Evolutionary conservation across 2,888 invertebrate genomes (phyloP).

Genomic region (Gastrophysa polygoni): DNA sequence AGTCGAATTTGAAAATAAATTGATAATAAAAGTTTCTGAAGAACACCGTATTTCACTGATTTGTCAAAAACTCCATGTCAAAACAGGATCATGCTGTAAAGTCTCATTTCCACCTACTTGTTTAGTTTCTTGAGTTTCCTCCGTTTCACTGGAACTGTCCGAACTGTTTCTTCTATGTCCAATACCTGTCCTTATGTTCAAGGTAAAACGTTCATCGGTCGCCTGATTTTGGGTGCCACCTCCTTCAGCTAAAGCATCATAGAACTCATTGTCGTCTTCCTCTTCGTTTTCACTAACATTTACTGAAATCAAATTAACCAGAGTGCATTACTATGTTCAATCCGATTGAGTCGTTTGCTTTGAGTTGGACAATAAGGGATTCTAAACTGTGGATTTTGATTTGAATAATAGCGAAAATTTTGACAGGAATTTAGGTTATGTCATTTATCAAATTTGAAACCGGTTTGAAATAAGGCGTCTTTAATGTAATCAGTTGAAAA

Average conservation of each 20-base stretch:
- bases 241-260: slow-evolving; percentile 62
- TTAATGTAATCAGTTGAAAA: background rate
- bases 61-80: no score
- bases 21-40: no score
- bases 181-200: slow-evolving; percentile 66
- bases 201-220: slow-evolving; percentile 62
- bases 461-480: background rate
- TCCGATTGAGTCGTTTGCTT: no score
- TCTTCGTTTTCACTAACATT: slow-evolving; percentile 67
- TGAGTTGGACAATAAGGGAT: background rate
- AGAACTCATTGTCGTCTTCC: slow-evolving; percentile 81
- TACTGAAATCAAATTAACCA: slow-evolving; percentile 47
- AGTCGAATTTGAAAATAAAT: no score
- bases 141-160: slow-evolving; percentile 62
- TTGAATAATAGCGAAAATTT: slow-evolving; percentile 20
- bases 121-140: slow-evolving; percentile 59
- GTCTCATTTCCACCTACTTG: slow-evolving; percentile 48
- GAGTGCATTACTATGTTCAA: slow-evolving; percentile 12
- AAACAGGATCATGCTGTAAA: no score
- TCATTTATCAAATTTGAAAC: slow-evolving; percentile 12
- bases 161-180: slow-evolving; percentile 55
- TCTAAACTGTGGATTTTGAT: slow-evolving; percentile 15
- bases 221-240: slow-evolving; percentile 58
- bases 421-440: slow-evolving; percentile 36
- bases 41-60: no score